Base-by-base conservation (phyloP, 2,888 invertebrate species). In the Epiperipatus broadwayi region DNA sequence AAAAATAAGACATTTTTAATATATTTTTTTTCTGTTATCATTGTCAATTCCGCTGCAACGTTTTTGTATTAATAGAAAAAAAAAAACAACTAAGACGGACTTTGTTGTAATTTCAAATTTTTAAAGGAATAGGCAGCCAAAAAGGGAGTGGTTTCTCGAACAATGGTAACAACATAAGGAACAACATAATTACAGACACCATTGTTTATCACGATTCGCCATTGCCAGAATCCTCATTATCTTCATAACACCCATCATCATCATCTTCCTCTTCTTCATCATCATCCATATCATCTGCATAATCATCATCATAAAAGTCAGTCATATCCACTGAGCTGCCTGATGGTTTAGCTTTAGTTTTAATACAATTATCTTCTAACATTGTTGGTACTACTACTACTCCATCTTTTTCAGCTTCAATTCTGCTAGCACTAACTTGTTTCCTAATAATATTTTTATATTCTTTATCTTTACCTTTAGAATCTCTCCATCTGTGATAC, bases 381-480 rank as follows among this genome's bases (percentile, higher is more conserved):
- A 97, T 97, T 51, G 83, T 73, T 8, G 95, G 97, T 50, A 97
- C 95, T n/a, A n/a, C n/a, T 39, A 78, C 78, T 46, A 97, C 87
- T 47, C 89, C 89, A 63, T 97, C 97, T 47, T 80, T 78, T 58
- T 87, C 87, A 1, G 97, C 97, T 48, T 95, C 93, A 36, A 76
- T 72, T 55, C 87, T 78, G 21, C 93, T 91, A 16, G 81, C 81
- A 57, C 81, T 75, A 12, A 95, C 95, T 70, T 97, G 95, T 66
- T 89, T 93, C 56, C 93, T 79, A 61, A 93, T 93, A 53, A 97
- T 93, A 64, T 89, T 91, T 64, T 91, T 93, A 66, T 97, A 97
- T 65, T 97, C 95, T 64, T 89, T 91, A 64, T 93, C 89, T 64
- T 79, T 79, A 48, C 91, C 91, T 68, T 87, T 85, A 51, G 91